Evolutionary conservation across 2,797 vertebrate genomes (phyloP).

Genomic region (Xyrichtys novacula): DNA sequence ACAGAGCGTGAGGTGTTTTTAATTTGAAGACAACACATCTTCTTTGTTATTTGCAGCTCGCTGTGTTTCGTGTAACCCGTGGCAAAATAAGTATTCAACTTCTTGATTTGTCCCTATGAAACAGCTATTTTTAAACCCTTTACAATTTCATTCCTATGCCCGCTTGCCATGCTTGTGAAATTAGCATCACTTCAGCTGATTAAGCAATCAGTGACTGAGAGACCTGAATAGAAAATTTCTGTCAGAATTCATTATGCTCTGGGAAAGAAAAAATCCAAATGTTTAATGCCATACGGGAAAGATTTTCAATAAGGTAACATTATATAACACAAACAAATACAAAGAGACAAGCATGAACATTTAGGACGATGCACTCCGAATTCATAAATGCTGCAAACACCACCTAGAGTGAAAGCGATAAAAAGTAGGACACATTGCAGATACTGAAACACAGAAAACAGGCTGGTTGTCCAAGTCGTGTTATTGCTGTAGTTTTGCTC

Average conservation of each 20-base stretch:
- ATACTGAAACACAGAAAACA: conserved; percentile 14
- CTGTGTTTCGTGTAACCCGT: not conserved
- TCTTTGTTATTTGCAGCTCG: not conserved
- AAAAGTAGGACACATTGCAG: conserved; percentile 6
- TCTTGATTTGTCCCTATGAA: conserved; percentile 20
- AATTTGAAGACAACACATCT: not conserved
- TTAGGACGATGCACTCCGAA: not conserved
- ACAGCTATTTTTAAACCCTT: not conserved
- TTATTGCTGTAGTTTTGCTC: not conserved
- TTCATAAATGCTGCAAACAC: conserved; percentile 5
- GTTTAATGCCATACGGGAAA: not conserved
- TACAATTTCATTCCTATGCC: conserved; percentile 12
- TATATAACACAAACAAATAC: not conserved
- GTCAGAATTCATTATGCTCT: conserved; percentile 3
- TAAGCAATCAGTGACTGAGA: conserved; percentile 35
- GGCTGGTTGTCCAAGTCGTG: not conserved
- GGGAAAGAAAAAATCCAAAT: conserved; percentile 17
- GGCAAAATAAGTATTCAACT: not conserved
- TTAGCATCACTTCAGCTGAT: conserved; percentile 34
- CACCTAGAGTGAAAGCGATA: not conserved
- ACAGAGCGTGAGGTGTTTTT: not conserved
- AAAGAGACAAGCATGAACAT: not conserved
- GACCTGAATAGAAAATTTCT: conserved; percentile 8
- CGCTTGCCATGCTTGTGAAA: conserved; percentile 16
- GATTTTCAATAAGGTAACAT: not conserved